Conservation (phyloP, 1,140 invertebrate genomes). For the Arion vulgaris region DNA sequence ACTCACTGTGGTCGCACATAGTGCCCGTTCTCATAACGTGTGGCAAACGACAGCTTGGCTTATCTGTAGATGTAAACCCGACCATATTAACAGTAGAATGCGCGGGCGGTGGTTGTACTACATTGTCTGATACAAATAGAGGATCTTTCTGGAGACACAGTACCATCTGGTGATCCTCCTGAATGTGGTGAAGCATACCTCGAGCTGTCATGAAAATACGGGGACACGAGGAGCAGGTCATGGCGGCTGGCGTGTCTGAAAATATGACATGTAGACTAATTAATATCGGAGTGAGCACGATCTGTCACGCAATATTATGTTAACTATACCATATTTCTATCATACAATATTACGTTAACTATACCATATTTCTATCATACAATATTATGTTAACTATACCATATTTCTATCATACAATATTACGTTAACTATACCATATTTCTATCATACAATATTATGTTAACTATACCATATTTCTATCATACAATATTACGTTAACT, state of each 20-base stretch:
- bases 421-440: no score
- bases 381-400: no score
- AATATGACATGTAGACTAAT: not conserved
- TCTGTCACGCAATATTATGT: no score
- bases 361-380: no score
- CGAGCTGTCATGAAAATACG: slow-evolving; percentile 63
- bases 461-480: no score
- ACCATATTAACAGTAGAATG: not conserved
- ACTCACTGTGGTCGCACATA: not conserved
- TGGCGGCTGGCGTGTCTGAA: not conserved
- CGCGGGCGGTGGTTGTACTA: not conserved
- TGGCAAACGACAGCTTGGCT: not conserved
- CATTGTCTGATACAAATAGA: not conserved
- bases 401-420: no score
- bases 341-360: no score
- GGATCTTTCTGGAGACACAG: slow-evolving; percentile 59
- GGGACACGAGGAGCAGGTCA: slow-evolving; percentile 60
- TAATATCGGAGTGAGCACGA: no score
- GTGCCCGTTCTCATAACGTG: not conserved
- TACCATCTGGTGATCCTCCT: slow-evolving; percentile 60
- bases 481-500: no score
- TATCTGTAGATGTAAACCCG: not conserved
- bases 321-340: no score
- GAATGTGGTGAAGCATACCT: slow-evolving; percentile 63
- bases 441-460: no score